A percentile compares a stretch with the other conserved stretches of the same genome.
Conservation (phyloP, 2,113 vertebrate species). For the Dicerorhinus sumatrensis region DNA sequence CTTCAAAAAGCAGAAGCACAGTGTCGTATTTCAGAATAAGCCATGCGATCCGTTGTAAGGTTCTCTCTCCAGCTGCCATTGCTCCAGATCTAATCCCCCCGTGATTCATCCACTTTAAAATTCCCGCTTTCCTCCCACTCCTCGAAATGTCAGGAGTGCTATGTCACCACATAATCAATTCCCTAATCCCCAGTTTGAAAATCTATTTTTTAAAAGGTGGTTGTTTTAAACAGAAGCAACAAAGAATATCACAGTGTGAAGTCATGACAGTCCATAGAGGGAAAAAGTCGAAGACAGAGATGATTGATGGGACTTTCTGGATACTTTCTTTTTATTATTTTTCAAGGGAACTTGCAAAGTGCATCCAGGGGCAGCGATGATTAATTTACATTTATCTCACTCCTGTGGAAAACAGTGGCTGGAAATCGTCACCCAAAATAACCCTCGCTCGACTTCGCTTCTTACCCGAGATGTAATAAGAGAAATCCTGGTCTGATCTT, state of each 20-base stretch:
- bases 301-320: background rate
- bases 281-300: background rate
- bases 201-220: background rate
- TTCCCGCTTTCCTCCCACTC: slow-evolving; percentile 37
- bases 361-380: background rate
- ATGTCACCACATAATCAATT: background rate
- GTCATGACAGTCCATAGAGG: background rate
- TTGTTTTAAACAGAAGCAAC: slow-evolving; percentile 37
- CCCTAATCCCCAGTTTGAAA: slow-evolving; percentile 38
- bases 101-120: slow-evolving; percentile 55
- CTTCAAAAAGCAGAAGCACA: background rate
- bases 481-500: slow-evolving; percentile 6
- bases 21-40: background rate
- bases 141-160: slow-evolving; percentile 29
- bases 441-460: background rate
- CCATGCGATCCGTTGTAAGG: rapidly evolving
- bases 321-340: background rate
- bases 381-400: background rate
- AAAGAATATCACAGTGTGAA: background rate
- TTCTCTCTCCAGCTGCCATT: background rate
- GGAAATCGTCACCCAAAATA: background rate
- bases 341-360: slow-evolving; percentile 51
- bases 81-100: background rate
- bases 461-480: background rate
- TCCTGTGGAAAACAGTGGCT: slow-evolving; percentile 13